Conservation (phyloP, 1,140 invertebrate genomes). For the Drosophila kurseongensis region DNA sequence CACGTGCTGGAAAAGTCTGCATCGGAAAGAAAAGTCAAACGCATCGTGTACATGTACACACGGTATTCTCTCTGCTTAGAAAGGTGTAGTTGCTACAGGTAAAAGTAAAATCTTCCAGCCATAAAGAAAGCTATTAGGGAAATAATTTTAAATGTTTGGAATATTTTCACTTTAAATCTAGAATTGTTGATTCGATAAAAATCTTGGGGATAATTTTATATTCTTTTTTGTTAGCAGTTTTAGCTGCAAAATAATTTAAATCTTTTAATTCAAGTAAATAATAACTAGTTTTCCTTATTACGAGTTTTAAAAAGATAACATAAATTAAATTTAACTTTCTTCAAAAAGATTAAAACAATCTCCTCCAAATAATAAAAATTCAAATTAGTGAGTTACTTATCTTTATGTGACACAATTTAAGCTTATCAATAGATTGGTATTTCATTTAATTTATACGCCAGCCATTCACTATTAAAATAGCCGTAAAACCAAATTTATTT, state of each 20-base stretch:
- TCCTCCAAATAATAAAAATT: constrained; percentile 2
- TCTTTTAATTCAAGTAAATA: too few species aligned
- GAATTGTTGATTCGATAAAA: too few species aligned
- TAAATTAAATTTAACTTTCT: neutral
- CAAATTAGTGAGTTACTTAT: constrained; percentile 3
- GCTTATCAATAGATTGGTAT: neutral
- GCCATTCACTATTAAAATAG: neutral
- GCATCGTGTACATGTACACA: neutral
- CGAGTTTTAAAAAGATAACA: neutral
- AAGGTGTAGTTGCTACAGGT: constrained; percentile 9
- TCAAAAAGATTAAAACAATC: too few species aligned
- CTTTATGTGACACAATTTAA: constrained; percentile 1
- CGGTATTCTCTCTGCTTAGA: constrained; percentile 18
- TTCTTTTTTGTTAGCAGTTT: too few species aligned
- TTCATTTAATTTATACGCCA: constrained; percentile 2
- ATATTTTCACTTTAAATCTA: neutral
- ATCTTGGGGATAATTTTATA: too few species aligned
- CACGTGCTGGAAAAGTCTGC: constrained; percentile 81
- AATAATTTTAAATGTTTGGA: neutral
- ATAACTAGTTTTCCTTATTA: too few species aligned
- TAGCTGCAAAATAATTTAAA: too few species aligned
- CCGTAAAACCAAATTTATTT: neutral
- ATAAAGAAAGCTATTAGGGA: constrained; percentile 1
- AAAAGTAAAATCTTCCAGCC: neutral
- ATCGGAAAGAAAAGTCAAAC: constrained; percentile 43